Evolutionary conservation across 2,888 invertebrate genomes (phyloP), one percentile per base, ranked within the genome.

Genomic region (Anagyrus pseudococci): DNA sequence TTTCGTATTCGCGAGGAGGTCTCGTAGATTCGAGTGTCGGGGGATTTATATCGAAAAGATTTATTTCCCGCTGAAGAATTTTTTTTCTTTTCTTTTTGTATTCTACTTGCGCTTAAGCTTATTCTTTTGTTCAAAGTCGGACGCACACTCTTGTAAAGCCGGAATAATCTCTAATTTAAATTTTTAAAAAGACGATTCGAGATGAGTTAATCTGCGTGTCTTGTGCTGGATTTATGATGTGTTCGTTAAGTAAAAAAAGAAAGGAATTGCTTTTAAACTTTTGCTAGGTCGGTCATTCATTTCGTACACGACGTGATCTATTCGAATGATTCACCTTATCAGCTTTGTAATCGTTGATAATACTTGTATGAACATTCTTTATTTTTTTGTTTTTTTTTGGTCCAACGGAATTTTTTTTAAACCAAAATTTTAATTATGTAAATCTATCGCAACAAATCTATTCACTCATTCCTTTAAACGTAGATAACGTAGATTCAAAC

Each of bases 161-260:
- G 15, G 37, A 20, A 37, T 40, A 40, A 52, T 56, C 47, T 46
- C 23, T n/a, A 25, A 56, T 56, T 56, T 56, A n/a, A 47, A 56
- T 56, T 56, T 46, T 56, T 47, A 47, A 47, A 37, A 46, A 37
- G 47, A 47, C 33, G 37, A 29, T 46, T n/a, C 19, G n/a, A 23
- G 26, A 6, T 15, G 33, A 37, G 44, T 33, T 22, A n/a, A 46
- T 29, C 46, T n/a, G n/a, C 55, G 29, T 37, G 44, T 22, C n/a
- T 44, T 44, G 20, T 19, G 43, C 2, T 19, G 13, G 20, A 41
- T 40, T 52, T 52, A 52, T 17, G 33, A 3, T n/a, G 10, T 23
- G 44, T 29, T 33, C 6, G n/a, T 10, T 17, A 22, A 8, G 33
- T 17, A 15, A 37, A n/a, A 46, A 10, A 13, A 13, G 26, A n/a